Evolutionary conservation across 2,888 invertebrate species (phyloP).

Genomic region (Leucophenga montana): DNA sequence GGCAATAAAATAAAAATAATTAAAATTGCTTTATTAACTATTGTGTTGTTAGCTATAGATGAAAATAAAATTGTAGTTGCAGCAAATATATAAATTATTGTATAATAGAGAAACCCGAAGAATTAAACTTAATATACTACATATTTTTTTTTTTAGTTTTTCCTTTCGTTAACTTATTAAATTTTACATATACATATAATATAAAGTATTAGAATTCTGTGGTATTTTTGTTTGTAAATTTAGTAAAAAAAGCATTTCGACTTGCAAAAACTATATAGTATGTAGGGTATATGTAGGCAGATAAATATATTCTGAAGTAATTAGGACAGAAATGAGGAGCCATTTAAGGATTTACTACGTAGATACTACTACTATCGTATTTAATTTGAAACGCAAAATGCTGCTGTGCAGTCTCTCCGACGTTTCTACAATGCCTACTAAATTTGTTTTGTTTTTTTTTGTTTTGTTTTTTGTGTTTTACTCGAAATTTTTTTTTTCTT

Average conservation of each 20-base stretch:
- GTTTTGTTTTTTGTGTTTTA: background rate
- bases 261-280: constrained; percentile 9
- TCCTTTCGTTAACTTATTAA: constrained; percentile 5
- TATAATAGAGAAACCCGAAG: background rate
- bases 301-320: background rate
- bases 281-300: background rate
- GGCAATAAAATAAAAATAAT: background rate
- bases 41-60: background rate
- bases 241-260: too few relatives aligned
- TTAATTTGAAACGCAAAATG: background rate
- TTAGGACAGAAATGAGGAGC: too few relatives aligned
- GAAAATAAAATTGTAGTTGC: background rate
- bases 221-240: too few relatives aligned
- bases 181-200: background rate
- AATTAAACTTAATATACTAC: constrained; percentile 25
- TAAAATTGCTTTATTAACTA: too few relatives aligned
- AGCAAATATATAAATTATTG: background rate
- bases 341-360: background rate
- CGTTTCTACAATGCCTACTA: background rate
- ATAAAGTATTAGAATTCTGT: background rate
- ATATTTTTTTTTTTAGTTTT: constrained; percentile 46
- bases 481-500: constrained; percentile 2
- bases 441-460: too few relatives aligned
- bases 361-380: background rate
- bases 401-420: background rate